Base-by-base conservation (phyloP, 2,797 vertebrate species). In the Caiman crocodilus region DNA sequence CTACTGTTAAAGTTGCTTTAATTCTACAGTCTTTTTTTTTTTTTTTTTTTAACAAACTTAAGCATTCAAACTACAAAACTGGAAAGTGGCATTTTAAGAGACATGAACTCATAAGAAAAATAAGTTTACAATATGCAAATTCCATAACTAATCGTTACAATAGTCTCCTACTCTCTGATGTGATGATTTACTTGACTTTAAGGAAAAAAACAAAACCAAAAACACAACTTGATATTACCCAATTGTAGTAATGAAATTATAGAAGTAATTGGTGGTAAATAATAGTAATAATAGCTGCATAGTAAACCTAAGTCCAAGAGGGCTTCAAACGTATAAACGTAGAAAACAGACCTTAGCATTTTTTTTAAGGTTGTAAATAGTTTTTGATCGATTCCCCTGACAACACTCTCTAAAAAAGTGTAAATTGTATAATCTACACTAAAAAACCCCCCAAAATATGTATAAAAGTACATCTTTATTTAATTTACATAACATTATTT, bases 381-480 rank as follows among this genome's bases (percentile, higher is more conserved):
- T 13, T 64, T 79, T 74, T 88, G 60, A 71, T 56, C 64, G 69
- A 28, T 80, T 80, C 73, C 77, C 15, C n/a, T 83, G 90, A 82
- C 30, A 87, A 10, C 12, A 67, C 56, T 26, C 50, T 76, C 32
- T 89, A 64, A 35, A 91, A 92, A 85, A 93, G 90, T 16, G 56
- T n/a, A 60, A 79, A 13, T 14, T 87, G 58, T 28, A 94, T 91
- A 50, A 50, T 50, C 42, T 50, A 87, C 78, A 87, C 26, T 87
- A 87, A 6, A 8, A 91, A 94, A 76, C 4, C 82, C 35, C 35
- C 25, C 7, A 87, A 82, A 93, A 89, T 42, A 79, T 60, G 82
- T 82, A 89, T 84, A 69, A 93, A 84, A 9, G 20, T 56, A 61
- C 60, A 87, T 50, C 32, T 91, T 90, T 63, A 87, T 73, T 85